Evolutionary conservation across 2,797 vertebrate species (phyloP).

Genomic region (Hoplostethus atlanticus): DNA sequence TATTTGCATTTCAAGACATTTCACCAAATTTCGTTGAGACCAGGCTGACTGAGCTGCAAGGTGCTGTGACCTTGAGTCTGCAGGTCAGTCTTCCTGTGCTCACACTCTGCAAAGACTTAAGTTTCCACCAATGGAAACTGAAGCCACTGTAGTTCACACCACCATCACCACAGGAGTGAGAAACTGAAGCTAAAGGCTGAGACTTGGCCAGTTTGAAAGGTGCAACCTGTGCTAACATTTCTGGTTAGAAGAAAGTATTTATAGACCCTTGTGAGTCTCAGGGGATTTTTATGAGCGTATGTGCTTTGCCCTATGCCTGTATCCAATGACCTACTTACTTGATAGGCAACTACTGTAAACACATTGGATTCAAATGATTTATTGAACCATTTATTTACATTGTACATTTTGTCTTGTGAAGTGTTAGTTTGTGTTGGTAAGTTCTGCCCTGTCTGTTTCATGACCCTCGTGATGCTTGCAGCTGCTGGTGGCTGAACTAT

Average conservation of each 20-base stretch:
- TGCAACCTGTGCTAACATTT: neutral
- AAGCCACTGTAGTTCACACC: neutral
- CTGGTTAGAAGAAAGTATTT: conserved; percentile 9
- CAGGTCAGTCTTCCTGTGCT: conserved; percentile 42
- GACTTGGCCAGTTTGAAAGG: neutral
- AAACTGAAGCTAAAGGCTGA: neutral
- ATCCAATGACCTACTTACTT: neutral
- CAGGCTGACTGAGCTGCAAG: neutral
- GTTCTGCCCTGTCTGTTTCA: no score
- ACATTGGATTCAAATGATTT: neutral
- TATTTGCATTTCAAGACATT: neutral
- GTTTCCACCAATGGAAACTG: conserved; percentile 73
- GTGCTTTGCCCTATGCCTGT: neutral
- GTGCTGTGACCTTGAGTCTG: conserved; percentile 11
- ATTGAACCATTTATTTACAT: conserved; percentile 10
- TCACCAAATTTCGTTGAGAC: neutral
- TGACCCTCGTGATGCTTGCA: no score
- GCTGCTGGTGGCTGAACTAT: no score
- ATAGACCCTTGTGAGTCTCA: conserved; percentile 11
- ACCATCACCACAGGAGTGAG: conserved; percentile 48
- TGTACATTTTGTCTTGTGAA: conserved; percentile 6
- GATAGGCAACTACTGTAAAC: neutral
- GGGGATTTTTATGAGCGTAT: conserved; percentile 3
- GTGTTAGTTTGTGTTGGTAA: neutral
- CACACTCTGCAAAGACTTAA: neutral